phyloP scores from a whole-genome alignment of 2,797 vertebrate species.

The Etheostoma perlongum region DNA sequence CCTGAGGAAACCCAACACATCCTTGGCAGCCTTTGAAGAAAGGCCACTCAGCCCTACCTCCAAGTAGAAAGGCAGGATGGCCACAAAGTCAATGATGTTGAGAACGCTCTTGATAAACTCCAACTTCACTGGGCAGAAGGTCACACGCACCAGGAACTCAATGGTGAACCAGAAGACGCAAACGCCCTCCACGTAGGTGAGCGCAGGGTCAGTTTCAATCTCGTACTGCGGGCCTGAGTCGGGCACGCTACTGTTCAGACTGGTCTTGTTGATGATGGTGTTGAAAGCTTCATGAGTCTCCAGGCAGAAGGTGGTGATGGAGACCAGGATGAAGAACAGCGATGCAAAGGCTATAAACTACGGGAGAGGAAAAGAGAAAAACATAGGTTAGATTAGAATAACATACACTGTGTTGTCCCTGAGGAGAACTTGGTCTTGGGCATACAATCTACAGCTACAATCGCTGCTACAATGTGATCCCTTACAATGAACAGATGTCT shows the following conservation, averaged over 20 bases:
- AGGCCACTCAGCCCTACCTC: constrained; percentile 97
- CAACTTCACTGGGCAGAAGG: constrained; percentile 98
- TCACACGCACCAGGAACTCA: constrained; percentile 96
- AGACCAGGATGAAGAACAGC: constrained; percentile 98
- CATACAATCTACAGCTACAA: too few relatives aligned
- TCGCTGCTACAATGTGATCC: too few relatives aligned
- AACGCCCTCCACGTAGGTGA: constrained; percentile 96
- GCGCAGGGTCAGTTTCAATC: constrained; percentile 95
- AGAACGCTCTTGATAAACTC: constrained; percentile 97
- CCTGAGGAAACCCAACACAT: constrained; percentile 97
- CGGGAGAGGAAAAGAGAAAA: constrained; percentile 62
- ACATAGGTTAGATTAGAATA: constrained; percentile 1
- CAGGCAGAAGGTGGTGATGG: constrained; percentile 98
- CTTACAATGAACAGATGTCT: too few relatives aligned
- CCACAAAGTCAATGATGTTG: constrained; percentile 99
- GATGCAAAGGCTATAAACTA: constrained; percentile 98
- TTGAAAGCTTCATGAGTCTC: constrained; percentile 99
- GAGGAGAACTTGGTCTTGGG: too few relatives aligned
- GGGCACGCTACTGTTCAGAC: constrained; percentile 85
- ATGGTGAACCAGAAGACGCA: constrained; percentile 99
- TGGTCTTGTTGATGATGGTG: constrained; percentile 97
- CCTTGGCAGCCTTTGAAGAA: constrained; percentile 97
- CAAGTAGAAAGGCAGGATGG: constrained; percentile 97
- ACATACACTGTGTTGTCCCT: too few relatives aligned
- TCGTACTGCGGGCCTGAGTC: constrained; percentile 90